phyloP scores from a whole-genome alignment of 2,113 vertebrate genomes.

The Megaceryle maxima region DNA sequence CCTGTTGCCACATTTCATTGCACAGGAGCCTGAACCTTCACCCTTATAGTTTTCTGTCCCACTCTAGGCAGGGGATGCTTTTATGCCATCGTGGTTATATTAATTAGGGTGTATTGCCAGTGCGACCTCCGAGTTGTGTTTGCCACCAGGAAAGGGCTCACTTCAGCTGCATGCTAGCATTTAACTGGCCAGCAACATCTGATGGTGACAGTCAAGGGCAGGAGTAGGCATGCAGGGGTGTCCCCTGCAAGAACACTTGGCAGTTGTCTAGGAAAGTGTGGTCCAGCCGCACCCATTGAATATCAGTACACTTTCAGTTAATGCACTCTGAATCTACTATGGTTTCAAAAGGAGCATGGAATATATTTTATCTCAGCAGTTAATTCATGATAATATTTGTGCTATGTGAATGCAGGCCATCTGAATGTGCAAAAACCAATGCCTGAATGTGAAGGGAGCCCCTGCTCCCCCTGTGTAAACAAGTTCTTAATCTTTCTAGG shows the following conservation, averaged over 20 bases:
- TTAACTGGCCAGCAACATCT: neutral
- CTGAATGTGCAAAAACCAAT: neutral
- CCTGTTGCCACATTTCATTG: accelerated
- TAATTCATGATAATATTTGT: neutral
- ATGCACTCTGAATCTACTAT: neutral
- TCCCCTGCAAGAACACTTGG: neutral
- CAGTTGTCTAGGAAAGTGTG: neutral
- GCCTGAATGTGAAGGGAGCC: neutral
- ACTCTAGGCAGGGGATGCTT: accelerated
- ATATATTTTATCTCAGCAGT: neutral
- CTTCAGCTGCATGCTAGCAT: accelerated
- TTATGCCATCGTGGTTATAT: accelerated
- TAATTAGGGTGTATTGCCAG: accelerated
- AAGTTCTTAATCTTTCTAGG: slow-evolving; percentile 4
- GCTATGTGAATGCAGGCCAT: neutral
- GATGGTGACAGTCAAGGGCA: neutral
- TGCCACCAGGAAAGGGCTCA: neutral
- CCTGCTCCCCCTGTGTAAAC: neutral
- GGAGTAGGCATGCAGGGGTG: neutral
- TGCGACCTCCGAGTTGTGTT: neutral
- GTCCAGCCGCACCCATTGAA: neutral
- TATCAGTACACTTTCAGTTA: accelerated
- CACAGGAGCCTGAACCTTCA: neutral
- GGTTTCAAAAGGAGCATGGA: neutral
- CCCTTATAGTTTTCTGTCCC: neutral